These are phyloP conservation scores for Macrobrachium nipponense DNA, from an alignment of 1,140 invertebrate species.

Conservation along the genomic window DNA sequence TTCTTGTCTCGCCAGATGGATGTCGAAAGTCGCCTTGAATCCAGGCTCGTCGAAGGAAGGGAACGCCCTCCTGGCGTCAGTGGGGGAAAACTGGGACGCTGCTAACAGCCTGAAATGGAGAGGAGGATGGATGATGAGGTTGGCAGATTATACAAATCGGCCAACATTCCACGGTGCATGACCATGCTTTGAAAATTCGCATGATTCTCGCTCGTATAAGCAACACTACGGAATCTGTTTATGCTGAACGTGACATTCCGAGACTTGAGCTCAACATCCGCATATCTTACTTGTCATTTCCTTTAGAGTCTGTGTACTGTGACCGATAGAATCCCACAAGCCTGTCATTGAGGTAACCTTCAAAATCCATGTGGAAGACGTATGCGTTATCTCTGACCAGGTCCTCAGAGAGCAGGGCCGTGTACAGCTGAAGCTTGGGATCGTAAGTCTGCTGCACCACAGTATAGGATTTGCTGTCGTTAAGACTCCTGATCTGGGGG, in stretches of 20 bases:
- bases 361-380: slow-evolving; percentile 80
- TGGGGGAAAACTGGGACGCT: slow-evolving; percentile 84
- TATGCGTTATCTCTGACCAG: slow-evolving; percentile 77
- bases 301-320: slow-evolving; percentile 76
- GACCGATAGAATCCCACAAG: slow-evolving; percentile 95
- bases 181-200: no score
- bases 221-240: no score
- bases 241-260: no score
- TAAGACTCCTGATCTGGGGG: not conserved
- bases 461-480: not conserved
- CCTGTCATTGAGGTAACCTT: slow-evolving; percentile 89
- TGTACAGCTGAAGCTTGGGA: slow-evolving; percentile 79
- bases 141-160: no score
- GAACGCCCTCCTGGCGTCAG: slow-evolving; percentile 87
- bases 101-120: slow-evolving; percentile 40
- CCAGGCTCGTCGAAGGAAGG: slow-evolving; percentile 96
- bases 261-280: not conserved
- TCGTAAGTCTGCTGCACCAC: slow-evolving; percentile 69
- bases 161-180: no score
- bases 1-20: slow-evolving; percentile 77
- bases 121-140: no score
- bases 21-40: slow-evolving; percentile 74
- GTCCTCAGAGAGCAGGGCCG: slow-evolving; percentile 74
- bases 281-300: slow-evolving; percentile 31
- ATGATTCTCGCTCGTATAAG: no score